Conservation (phyloP, 23 tunicate genomes). For the Clavelina lepadiformis region DNA sequence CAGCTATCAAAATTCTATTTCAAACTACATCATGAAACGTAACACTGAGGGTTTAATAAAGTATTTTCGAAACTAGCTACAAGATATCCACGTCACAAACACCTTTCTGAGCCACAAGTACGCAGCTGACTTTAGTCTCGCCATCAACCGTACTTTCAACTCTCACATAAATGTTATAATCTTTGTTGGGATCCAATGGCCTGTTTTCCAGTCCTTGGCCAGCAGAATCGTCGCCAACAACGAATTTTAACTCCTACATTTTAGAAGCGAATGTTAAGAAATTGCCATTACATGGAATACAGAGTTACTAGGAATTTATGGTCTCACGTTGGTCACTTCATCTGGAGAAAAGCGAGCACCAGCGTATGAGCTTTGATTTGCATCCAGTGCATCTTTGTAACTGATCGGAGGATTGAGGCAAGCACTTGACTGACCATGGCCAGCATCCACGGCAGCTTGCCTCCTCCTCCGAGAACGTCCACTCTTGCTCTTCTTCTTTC, state of each 20-base stretch:
- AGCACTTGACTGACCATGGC: conserved; percentile 24
- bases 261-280: background rate
- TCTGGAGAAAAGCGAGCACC: conserved; percentile 54
- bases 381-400: conserved; percentile 51
- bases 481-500: conserved; percentile 36
- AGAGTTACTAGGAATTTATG: background rate
- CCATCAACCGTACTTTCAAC: conserved; percentile 55
- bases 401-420: conserved; percentile 47
- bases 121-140: conserved; percentile 52
- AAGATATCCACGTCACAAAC: no score
- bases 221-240: conserved; percentile 47
- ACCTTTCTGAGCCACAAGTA: conserved; percentile 67
- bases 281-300: background rate
- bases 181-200: conserved; percentile 83
- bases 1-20: no score
- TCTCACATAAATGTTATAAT: conserved; percentile 62
- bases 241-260: conserved; percentile 58
- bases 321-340: conserved; percentile 46
- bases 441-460: conserved; percentile 21
- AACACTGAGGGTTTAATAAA: no score
- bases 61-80: no score
- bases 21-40: no score
- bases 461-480: conserved; percentile 21
- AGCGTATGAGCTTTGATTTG: conserved; percentile 46
- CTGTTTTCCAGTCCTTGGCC: conserved; percentile 53